phyloP scores from a whole-genome alignment of 2,888 invertebrate species.

The Troides oblongomaculatus region DNA sequence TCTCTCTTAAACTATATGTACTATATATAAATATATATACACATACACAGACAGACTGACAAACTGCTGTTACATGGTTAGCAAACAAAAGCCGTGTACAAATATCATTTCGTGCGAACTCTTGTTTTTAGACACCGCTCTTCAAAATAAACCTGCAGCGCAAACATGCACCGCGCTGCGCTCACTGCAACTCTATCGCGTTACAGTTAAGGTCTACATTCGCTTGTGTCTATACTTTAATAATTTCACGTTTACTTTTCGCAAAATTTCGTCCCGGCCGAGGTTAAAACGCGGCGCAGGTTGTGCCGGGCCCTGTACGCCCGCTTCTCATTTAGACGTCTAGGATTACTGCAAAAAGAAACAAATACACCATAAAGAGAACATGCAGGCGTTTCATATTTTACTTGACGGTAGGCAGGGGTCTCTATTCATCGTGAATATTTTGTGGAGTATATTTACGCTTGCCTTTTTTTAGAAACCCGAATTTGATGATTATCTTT shows the following conservation, averaged over 20 bases:
- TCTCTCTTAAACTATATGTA: too few species aligned
- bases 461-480: too few species aligned
- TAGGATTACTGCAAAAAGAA: not conserved
- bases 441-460: too few species aligned
- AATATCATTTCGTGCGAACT: constrained; percentile 8
- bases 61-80: constrained; percentile 5
- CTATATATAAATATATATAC: too few species aligned
- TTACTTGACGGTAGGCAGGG: too few species aligned
- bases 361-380: too few species aligned
- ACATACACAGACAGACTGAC: not conserved
- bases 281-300: constrained; percentile 16
- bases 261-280: constrained; percentile 10
- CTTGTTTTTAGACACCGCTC: constrained; percentile 18
- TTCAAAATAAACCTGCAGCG: constrained; percentile 22
- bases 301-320: constrained; percentile 11
- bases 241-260: constrained; percentile 21
- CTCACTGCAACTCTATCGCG: not conserved
- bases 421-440: too few species aligned
- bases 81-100: constrained; percentile 13
- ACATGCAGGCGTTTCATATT: not conserved
- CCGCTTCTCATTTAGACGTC: constrained; percentile 18
- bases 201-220: constrained; percentile 1
- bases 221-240: constrained; percentile 8
- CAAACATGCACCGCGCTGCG: not conserved
- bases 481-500: too few species aligned